phyloP scores from a whole-genome alignment of 2,888 invertebrate species.

The Meliscaeva auricollis region DNA sequence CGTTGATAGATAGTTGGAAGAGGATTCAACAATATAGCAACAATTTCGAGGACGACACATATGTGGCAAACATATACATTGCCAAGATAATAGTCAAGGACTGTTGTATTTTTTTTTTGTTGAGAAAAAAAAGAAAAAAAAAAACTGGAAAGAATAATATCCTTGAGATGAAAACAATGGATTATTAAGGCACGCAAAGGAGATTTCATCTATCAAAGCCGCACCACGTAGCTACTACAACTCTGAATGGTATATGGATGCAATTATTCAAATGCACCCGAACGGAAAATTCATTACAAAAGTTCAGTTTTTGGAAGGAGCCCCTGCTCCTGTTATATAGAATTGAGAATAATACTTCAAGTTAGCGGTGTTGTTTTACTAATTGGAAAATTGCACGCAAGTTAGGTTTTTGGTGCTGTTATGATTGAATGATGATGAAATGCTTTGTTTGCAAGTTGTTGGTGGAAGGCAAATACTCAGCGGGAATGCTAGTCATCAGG shows the following conservation, averaged over 20 bases:
- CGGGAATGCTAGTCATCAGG: too few species aligned
- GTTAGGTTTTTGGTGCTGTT: not conserved
- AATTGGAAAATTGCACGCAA: conserved; percentile 31
- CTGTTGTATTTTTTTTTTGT: conserved; percentile 9
- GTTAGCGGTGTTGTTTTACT: conserved; percentile 12
- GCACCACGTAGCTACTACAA: not conserved
- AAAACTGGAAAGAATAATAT: conserved; percentile 35
- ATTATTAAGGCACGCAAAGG: conserved; percentile 56
- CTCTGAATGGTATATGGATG: conserved; percentile 48
- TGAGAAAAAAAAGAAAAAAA: not conserved
- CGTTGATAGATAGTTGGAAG: conserved; percentile 29
- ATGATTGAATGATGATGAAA: conserved; percentile 13
- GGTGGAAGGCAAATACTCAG: not conserved
- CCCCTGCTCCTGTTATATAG: not conserved
- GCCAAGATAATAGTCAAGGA: conserved; percentile 63
- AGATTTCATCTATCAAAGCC: conserved; percentile 46
- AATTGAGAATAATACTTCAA: conserved; percentile 31
- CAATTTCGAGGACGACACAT: conserved; percentile 60
- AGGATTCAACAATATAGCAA: conserved; percentile 8
- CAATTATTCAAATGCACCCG: conserved; percentile 60
- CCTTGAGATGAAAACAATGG: conserved; percentile 61
- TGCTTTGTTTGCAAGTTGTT: conserved; percentile 3
- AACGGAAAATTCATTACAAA: conserved; percentile 62
- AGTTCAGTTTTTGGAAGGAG: conserved; percentile 1
- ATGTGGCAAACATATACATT: conserved; percentile 56